phyloP scores from a whole-genome alignment of 1,140 invertebrate genomes.

The Leptinotarsa defecta region DNA sequence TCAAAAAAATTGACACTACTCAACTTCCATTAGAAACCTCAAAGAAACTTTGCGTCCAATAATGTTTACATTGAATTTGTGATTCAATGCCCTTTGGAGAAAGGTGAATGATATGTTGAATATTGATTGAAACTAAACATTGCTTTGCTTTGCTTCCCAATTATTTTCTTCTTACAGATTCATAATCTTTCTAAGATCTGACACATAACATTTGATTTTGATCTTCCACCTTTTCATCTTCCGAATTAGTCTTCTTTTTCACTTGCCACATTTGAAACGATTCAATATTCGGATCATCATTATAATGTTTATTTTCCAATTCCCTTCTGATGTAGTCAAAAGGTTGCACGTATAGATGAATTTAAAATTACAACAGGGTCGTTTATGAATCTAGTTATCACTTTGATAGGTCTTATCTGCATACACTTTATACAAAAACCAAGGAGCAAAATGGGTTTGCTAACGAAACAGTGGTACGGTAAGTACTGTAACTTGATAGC shows the following conservation, averaged over 20 bases:
- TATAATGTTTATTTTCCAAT: neutral
- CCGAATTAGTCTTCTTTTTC: neutral
- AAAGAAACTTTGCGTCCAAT: constrained; percentile 1
- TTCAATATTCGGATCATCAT: neutral
- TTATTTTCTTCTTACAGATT: constrained; percentile 4
- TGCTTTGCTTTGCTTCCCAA: neutral
- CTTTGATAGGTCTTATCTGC: neutral
- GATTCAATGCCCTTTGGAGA: constrained; percentile 6
- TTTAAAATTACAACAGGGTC: too few relatives aligned
- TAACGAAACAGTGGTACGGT: neutral
- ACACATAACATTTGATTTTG: neutral
- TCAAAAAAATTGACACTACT: neutral
- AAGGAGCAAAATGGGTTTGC: neutral
- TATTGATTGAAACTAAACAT: too few relatives aligned
- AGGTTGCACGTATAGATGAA: neutral
- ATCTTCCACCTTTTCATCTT: neutral
- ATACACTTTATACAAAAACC: neutral
- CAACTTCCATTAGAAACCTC: neutral
- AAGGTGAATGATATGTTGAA: neutral
- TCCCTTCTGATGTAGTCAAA: neutral
- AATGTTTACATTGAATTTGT: constrained; percentile 15
- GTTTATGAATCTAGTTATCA: too few relatives aligned
- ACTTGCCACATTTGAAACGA: neutral
- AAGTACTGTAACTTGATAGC: too few relatives aligned
- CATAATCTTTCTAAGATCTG: constrained; percentile 6